Percentiles rank a stretch among this genome's conserved stretches.
These are phyloP conservation scores for Calonectris borealis DNA, from an alignment of 2,113 vertebrate species.

Conservation along the genomic window DNA sequence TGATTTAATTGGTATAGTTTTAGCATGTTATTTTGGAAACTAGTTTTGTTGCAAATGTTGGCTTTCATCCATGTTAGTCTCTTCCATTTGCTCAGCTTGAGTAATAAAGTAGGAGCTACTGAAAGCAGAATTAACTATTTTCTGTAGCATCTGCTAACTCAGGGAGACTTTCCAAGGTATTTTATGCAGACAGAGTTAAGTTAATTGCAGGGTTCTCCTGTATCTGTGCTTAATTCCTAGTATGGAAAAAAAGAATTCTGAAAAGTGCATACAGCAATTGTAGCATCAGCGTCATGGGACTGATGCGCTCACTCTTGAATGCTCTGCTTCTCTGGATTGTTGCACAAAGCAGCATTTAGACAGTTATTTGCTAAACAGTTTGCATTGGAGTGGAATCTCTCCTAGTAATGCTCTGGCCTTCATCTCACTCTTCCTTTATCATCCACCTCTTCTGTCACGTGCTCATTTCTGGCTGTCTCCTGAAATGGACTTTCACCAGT, in stretches of 20 bases:
- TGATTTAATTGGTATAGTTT: not conserved
- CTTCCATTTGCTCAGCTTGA: not conserved
- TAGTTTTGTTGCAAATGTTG: not conserved
- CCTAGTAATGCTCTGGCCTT: conserved; percentile 1
- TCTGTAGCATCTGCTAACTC: not conserved
- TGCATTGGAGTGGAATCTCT: not conserved
- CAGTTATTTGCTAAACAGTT: conserved; percentile 1
- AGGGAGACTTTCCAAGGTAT: not conserved
- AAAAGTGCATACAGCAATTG: not conserved
- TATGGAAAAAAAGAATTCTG: not conserved
- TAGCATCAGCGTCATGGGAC: not conserved
- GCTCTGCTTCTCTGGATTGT: not conserved
- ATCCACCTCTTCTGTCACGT: not conserved
- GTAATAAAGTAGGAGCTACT: not conserved
- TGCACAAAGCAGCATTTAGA: not conserved
- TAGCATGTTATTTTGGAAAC: not conserved
- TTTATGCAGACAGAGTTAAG: not conserved
- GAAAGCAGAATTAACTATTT: not conserved
- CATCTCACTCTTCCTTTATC: not conserved
- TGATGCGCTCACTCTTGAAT: not conserved
- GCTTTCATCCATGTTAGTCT: not conserved
- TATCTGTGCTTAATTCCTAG: not conserved
- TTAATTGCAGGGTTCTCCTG: not conserved
- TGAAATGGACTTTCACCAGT: not conserved
- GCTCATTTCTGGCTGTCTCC: not conserved